Evolutionary conservation across 1,140 invertebrate genomes (phyloP).

Genomic region (Tetragonula clypearis): DNA sequence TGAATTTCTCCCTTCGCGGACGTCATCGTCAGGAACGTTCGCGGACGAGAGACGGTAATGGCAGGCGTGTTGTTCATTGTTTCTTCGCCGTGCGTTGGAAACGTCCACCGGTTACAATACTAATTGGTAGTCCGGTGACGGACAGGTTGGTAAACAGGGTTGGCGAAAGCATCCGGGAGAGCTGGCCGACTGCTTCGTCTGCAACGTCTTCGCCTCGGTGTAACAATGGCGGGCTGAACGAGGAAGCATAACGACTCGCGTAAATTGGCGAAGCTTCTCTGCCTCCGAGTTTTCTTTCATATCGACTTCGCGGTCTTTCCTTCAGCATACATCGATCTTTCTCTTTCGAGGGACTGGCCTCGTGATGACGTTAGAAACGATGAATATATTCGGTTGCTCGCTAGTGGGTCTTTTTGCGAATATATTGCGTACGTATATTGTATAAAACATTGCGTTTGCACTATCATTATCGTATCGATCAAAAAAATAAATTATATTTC

Average conservation of each 20-base stretch:
- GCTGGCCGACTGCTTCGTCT: constrained; percentile 25
- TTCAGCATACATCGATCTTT: background rate
- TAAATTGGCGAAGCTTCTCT: constrained; percentile 43
- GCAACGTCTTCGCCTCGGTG: background rate
- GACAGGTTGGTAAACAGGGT: constrained; percentile 44
- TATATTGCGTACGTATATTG: too few relatives aligned
- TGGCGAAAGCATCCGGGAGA: constrained; percentile 34
- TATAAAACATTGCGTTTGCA: too few relatives aligned
- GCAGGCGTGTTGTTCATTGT: constrained; percentile 20
- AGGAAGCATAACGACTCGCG: constrained; percentile 74
- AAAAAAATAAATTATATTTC: too few relatives aligned
- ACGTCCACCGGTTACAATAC: constrained; percentile 53
- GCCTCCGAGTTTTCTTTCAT: background rate
- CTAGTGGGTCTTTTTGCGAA: too few relatives aligned
- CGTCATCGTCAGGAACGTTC: background rate
- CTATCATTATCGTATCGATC: too few relatives aligned
- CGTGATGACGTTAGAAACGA: too few relatives aligned
- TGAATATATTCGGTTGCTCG: too few relatives aligned
- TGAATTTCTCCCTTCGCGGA: background rate
- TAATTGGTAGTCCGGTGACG: constrained; percentile 63
- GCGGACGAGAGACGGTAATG: background rate
- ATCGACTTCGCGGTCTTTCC: background rate
- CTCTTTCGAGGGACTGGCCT: too few relatives aligned
- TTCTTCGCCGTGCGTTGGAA: constrained; percentile 18
- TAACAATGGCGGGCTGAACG: constrained; percentile 72